Evolutionary conservation across 1,140 invertebrate genomes (phyloP), one percentile per base, ranked within the genome.

Genomic region (Ostrea denselamellosa): DNA sequence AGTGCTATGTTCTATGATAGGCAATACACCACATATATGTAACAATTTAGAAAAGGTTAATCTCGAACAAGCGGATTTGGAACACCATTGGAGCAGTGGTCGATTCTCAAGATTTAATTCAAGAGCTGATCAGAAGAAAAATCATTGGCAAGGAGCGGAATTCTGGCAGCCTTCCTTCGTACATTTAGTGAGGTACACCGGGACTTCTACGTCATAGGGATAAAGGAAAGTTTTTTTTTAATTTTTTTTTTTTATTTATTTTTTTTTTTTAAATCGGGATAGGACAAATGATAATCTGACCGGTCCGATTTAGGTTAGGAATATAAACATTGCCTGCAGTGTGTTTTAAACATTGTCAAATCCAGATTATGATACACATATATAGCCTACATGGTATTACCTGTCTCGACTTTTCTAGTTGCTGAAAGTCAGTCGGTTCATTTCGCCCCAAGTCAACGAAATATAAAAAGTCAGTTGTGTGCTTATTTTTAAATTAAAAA

Each of bases 61-160:
- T 28, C 68, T 34, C 28, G 22, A 28, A 71, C 68, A 71, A 71
- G 25, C 68, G 68, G 68, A 28, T 71, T 71, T 28, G 14, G n/a
- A 62, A 62, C 14, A 71, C 9, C 68, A 34, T 3, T 71, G 14
- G 68, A 71, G 9, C 68, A 71, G 68, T 71, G 68, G 14, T 71
- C 25, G 68, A 34, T 25, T 71, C 22, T 10, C 22, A 34, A 71
- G 14, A 12, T 71, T 34, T 71, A 71, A 34, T 71, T 71, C 68
- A 34, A 71, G 68, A 71, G 68, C 68, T 71, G 68, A 71, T 71
- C 68, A 71, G 22, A 71, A 71, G 25, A 71, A 34, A 68, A 44
- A 71, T 71, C 68, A 71, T 25, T 71, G 22, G 25, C 68, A 71
- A 71, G 28, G 4, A 25, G 22, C 22, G 5, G 12, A 28, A 34